Evolutionary conservation across 1,140 invertebrate species (phyloP), one percentile per base, ranked within the genome.

Genomic region (Mesaphorura yosii): DNA sequence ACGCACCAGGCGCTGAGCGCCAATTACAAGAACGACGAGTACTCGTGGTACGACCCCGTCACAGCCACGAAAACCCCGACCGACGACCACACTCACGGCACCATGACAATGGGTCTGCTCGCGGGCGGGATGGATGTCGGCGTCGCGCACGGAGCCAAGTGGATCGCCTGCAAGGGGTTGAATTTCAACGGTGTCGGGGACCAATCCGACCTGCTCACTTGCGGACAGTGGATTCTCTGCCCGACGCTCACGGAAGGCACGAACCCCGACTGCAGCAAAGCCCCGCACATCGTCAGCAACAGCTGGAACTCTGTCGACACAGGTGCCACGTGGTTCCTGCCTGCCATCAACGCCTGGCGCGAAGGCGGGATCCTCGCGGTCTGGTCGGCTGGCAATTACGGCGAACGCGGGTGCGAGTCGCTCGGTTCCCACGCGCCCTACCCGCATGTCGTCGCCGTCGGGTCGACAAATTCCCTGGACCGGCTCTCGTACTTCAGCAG

Each of bases 41-140:
- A 48, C 19, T 27, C 5, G 7, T 56, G 54, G 54, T 47, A 23
- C 23, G 54, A 56, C 31, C 54, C 54, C n/a, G 19, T 34, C 27
- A 4, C 6, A 4, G 17, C 2, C 1, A 51, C 48, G 6, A 7
- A 19, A 25, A 38, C 22, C 3, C 54, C 54, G 4, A 56, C 37
- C 47, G 54, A 56, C 23, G 2, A 26, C 25, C 27, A 51, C 12
- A 49, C 27, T 12, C 54, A 56, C 27, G 54, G 54, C 26, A 53
- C 51, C 23, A 23, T 27, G 14, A 25, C 23, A 7, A 46, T 46
- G 44, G 44, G 44, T 46, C 47, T 38, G 3, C 37, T 27, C 5
- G 20, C 10, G 15, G 44, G 44, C 25, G 29, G 7, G 15, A 7
- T 15, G 7, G 44, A 28, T n/a, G 29, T 46, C 3, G 47, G 47